A percentile compares a stretch with the other conserved stretches of the same genome.
Conservation (phyloP, 2,113 vertebrate genomes). For the Pollachius pollachius region DNA sequence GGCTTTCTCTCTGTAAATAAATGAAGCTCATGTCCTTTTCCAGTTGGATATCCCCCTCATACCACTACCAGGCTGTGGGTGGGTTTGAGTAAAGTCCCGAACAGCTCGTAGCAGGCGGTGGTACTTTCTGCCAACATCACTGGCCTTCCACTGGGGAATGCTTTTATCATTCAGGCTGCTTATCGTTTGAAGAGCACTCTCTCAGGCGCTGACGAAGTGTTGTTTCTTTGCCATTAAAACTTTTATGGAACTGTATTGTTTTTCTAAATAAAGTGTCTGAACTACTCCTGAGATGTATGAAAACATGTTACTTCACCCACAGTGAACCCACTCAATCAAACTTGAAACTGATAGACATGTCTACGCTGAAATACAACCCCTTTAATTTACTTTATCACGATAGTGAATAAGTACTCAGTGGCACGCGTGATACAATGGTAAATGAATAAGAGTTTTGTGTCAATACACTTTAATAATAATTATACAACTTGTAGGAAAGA, state of each 20-base stretch:
- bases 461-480: too few species aligned
- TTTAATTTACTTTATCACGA: too few species aligned
- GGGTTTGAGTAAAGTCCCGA: conserved; percentile 5
- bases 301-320: too few species aligned
- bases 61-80: conserved; percentile 6
- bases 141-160: conserved; percentile 16
- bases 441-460: too few species aligned
- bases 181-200: conserved; percentile 35
- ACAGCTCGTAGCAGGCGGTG: neutral
- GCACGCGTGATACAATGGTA: too few species aligned
- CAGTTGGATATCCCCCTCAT: conserved; percentile 13
- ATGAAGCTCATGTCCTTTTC: neutral
- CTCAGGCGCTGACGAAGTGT: conserved; percentile 22
- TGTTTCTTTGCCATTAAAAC: conserved; percentile 47
- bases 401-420: too few species aligned
- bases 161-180: conserved; percentile 30
- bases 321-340: too few species aligned
- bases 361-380: too few species aligned
- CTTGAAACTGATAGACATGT: too few species aligned
- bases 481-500: neutral
- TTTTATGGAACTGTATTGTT: conserved; percentile 35
- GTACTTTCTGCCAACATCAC: conserved; percentile 37
- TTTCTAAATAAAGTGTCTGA: neutral
- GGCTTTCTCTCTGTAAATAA: conserved; percentile 35
- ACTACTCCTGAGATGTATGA: too few species aligned